A percentile compares a stretch with the other conserved stretches of the same genome.
These are phyloP conservation scores for Acrobasis suavella DNA, from an alignment of 2,888 invertebrate species.

Conservation along the genomic window DNA sequence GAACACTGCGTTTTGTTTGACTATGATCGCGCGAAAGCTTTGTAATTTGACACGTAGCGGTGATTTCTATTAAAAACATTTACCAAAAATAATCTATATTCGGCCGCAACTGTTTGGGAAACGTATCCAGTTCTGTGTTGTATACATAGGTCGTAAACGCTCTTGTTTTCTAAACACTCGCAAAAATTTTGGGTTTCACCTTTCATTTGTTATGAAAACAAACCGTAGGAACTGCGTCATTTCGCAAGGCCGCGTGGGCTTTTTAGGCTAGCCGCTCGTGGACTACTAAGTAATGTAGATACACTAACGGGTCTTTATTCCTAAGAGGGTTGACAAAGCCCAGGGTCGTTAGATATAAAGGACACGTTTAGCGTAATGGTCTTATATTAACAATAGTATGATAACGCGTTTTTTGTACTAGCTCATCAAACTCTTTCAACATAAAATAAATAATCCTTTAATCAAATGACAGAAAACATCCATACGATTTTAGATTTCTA, in stretches of 20 bases:
- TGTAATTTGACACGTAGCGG: no score
- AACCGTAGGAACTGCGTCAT: neutral
- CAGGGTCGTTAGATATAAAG: no score
- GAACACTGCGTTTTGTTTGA: conserved; percentile 8
- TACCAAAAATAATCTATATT: neutral
- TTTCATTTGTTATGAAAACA: conserved; percentile 11
- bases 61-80: neutral
- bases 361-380: no score
- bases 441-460: neutral
- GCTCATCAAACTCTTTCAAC: no score
- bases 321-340: no score
- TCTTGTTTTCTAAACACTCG: conserved; percentile 9
- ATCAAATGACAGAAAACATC: no score
- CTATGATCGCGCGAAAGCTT: neutral
- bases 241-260: neutral
- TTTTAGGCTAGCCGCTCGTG: neutral
- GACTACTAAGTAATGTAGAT: no score
- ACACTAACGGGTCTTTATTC: no score
- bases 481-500: no score
- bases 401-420: no score
- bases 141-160: conserved; percentile 8
- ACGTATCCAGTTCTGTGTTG: conserved; percentile 8
- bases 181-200: conserved; percentile 9
- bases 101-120: neutral
- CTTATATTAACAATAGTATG: no score